phyloP scores from a whole-genome alignment of 2,113 vertebrate genomes.

The Raja brachyura region DNA sequence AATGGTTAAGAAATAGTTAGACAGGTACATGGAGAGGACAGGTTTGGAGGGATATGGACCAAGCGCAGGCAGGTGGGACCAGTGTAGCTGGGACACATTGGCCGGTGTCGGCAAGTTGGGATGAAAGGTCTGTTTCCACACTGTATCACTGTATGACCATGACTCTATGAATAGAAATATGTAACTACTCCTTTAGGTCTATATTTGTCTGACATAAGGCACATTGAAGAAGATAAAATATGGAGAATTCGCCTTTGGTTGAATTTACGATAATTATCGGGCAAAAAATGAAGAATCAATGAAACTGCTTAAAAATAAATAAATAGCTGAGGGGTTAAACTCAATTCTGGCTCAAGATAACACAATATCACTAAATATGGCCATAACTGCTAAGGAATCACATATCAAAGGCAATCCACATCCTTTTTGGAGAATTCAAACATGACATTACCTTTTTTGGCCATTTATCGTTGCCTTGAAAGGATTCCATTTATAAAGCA shows the following conservation, averaged over 20 bases:
- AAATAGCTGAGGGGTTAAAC: not conserved
- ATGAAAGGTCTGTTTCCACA: too few species aligned
- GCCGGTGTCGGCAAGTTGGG: too few species aligned
- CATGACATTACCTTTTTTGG: conserved; percentile 24
- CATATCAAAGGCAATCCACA: not conserved
- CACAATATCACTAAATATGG: not conserved
- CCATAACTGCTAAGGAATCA: not conserved
- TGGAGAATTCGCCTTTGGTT: not conserved
- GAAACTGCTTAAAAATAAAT: not conserved
- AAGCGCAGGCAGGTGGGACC: too few species aligned
- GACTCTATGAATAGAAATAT: not conserved
- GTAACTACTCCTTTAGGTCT: not conserved
- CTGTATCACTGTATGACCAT: too few species aligned
- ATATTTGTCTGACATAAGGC: not conserved
- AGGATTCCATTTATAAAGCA: not conserved
- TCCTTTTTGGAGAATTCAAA: not conserved
- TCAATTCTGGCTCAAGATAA: not conserved
- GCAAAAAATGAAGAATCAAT: not conserved
- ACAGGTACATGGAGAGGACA: too few species aligned
- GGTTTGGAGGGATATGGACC: too few species aligned
- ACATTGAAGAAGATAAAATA: not conserved
- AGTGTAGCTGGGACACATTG: too few species aligned
- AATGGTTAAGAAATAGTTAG: too few species aligned
- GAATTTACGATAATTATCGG: not conserved
- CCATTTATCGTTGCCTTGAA: not conserved